Evolutionary conservation across 2,888 invertebrate species (phyloP).

Genomic region (Conchocele bisecta): DNA sequence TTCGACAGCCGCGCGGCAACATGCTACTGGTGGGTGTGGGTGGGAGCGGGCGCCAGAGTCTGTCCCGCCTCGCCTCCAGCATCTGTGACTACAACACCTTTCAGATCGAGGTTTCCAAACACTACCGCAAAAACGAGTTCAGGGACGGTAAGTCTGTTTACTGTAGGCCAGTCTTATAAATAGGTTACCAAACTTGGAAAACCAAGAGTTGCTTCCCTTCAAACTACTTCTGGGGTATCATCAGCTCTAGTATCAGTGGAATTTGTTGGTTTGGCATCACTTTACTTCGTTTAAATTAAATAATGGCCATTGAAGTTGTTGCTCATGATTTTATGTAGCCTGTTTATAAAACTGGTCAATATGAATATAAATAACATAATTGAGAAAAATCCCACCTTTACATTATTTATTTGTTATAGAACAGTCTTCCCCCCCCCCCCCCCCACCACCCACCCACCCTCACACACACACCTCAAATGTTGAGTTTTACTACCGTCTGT

Average conservation of each 20-base stretch:
- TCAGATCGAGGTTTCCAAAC: slow-evolving; percentile 91
- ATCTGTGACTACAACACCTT: slow-evolving; percentile 91
- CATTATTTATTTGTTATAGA: too few relatives aligned
- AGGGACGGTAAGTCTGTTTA: slow-evolving; percentile 78
- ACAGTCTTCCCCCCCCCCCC: too few relatives aligned
- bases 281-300: background rate
- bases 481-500: too few relatives aligned
- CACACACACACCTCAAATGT: too few relatives aligned
- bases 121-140: slow-evolving; percentile 89
- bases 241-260: too few relatives aligned
- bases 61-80: slow-evolving; percentile 90
- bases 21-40: slow-evolving; percentile 93
- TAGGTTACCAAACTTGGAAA: too few relatives aligned
- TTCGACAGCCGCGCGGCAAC: slow-evolving; percentile 92
- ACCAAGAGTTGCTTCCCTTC: too few relatives aligned
- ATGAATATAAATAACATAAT: too few relatives aligned
- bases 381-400: too few relatives aligned
- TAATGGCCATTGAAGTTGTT: background rate
- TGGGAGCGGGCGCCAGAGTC: slow-evolving; percentile 92
- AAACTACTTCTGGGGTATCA: too few relatives aligned
- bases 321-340: background rate
- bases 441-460: too few relatives aligned
- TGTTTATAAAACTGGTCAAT: background rate
- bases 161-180: background rate
- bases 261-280: too few relatives aligned